These are phyloP conservation scores for Nowickia ferox DNA, from an alignment of 2,888 invertebrate genomes.

Conservation along the genomic window DNA sequence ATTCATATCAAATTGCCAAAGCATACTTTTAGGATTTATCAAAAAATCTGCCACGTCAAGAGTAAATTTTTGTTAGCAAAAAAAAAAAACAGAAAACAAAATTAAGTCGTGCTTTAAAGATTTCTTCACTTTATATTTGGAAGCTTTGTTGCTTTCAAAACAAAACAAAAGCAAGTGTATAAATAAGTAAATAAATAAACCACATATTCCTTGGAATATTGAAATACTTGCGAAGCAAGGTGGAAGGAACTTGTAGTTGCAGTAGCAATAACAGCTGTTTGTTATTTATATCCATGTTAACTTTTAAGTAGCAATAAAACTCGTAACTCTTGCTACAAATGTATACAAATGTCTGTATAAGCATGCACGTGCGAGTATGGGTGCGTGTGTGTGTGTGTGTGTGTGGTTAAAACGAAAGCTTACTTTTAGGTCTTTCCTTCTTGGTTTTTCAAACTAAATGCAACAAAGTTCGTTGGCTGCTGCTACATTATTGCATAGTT, in stretches of 20 bases:
- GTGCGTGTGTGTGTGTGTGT: neutral
- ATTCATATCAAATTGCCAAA: neutral
- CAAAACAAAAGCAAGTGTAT: neutral
- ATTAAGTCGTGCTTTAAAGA: constrained; percentile 17
- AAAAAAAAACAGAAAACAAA: constrained; percentile 4
- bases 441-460: constrained; percentile 4
- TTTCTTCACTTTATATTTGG: constrained; percentile 18
- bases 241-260: neutral
- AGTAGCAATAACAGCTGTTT: constrained; percentile 52
- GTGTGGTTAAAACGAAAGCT: constrained; percentile 29
- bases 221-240: constrained; percentile 24
- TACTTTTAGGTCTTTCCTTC: constrained; percentile 37
- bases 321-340: constrained; percentile 17
- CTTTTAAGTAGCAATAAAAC: constrained; percentile 64
- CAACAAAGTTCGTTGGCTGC: constrained; percentile 1
- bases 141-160: neutral
- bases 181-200: constrained; percentile 39
- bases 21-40: constrained; percentile 50
- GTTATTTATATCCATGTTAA: constrained; percentile 62
- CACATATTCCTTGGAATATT: constrained; percentile 31
- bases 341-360: neutral
- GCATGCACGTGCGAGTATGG: neutral
- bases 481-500: neutral
- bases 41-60: constrained; percentile 10
- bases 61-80: neutral